Percentiles rank a stretch among this genome's conserved stretches.
Evolutionary conservation across 2,797 vertebrate species (phyloP).

Genomic region (Phoxinus dragarum): DNA sequence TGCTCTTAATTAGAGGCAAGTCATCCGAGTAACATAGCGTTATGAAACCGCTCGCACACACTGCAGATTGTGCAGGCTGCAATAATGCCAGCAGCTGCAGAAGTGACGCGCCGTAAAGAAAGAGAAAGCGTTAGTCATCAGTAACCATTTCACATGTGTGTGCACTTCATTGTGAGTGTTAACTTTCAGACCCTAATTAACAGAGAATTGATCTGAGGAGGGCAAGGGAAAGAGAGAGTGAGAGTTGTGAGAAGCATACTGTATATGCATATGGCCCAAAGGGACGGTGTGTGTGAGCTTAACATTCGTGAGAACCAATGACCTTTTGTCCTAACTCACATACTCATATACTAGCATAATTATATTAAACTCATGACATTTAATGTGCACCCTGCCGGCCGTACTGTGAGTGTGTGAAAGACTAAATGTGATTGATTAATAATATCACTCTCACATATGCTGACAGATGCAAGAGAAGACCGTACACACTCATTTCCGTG

Average conservation of each 20-base stretch:
- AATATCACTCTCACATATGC: slow-evolving; percentile 15
- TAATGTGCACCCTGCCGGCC: slow-evolving; percentile 30
- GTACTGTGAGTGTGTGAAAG: not conserved
- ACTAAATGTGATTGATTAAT: slow-evolving; percentile 26
- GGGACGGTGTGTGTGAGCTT: slow-evolving; percentile 40
- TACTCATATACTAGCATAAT: slow-evolving; percentile 35
- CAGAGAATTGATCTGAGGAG: slow-evolving; percentile 40
- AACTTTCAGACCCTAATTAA: slow-evolving; percentile 53
- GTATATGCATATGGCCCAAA: slow-evolving; percentile 8
- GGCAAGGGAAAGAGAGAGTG: slow-evolving; percentile 7
- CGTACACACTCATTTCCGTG: not conserved
- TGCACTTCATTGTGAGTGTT: slow-evolving; percentile 42
- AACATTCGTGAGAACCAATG: slow-evolving; percentile 62
- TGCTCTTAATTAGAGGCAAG: slow-evolving; percentile 36
- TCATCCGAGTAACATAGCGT: slow-evolving; percentile 22
- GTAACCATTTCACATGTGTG: slow-evolving; percentile 48
- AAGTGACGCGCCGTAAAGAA: slow-evolving; percentile 14
- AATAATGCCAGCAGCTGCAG: slow-evolving; percentile 43
- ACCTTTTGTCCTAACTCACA: slow-evolving; percentile 66
- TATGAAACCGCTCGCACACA: slow-evolving; percentile 33
- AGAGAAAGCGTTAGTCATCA: slow-evolving; percentile 37
- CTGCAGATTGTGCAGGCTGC: not conserved
- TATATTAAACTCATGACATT: slow-evolving; percentile 55
- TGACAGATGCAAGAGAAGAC: slow-evolving; percentile 20
- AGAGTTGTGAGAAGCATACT: slow-evolving; percentile 21